phyloP scores from a whole-genome alignment of 2,797 vertebrate species.

The Masticophis lateralis region DNA sequence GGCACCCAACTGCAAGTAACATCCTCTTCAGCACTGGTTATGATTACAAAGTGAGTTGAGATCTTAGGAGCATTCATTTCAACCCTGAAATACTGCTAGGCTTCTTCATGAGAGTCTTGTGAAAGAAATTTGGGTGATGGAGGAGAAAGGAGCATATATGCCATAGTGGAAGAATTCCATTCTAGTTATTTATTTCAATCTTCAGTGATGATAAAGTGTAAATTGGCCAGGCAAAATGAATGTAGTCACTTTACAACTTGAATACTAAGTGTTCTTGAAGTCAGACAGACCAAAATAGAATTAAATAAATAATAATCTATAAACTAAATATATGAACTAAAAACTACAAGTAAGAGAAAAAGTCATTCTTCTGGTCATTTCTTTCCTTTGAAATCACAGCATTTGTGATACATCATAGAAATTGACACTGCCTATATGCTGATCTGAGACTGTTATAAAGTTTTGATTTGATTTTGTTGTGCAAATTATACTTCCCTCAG shows the following conservation, averaged over 20 bases:
- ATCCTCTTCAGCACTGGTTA: constrained; percentile 89
- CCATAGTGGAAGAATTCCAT: background rate
- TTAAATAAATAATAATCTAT: background rate
- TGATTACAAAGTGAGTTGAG: constrained; percentile 84
- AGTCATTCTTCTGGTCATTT: background rate
- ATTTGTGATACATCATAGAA: background rate
- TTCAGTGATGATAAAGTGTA: background rate
- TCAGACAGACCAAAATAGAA: background rate
- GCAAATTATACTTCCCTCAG: background rate
- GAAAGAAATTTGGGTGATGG: background rate
- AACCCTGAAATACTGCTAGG: background rate
- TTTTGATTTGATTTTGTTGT: background rate
- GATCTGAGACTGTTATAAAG: background rate
- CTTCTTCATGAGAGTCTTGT: background rate
- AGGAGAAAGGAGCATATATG: too few species aligned
- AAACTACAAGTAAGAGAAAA: background rate
- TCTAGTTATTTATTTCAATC: background rate
- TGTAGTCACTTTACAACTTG: background rate
- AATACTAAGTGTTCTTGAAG: background rate
- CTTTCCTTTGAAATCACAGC: background rate
- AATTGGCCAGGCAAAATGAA: background rate
- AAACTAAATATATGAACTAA: background rate
- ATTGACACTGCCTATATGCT: background rate
- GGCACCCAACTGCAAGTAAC: constrained; percentile 87
- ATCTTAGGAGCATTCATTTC: background rate